Percentiles rank a stretch among this genome's conserved stretches.
Conservation (phyloP, 2,797 vertebrate species). For the Microcaecilia unicolor region DNA sequence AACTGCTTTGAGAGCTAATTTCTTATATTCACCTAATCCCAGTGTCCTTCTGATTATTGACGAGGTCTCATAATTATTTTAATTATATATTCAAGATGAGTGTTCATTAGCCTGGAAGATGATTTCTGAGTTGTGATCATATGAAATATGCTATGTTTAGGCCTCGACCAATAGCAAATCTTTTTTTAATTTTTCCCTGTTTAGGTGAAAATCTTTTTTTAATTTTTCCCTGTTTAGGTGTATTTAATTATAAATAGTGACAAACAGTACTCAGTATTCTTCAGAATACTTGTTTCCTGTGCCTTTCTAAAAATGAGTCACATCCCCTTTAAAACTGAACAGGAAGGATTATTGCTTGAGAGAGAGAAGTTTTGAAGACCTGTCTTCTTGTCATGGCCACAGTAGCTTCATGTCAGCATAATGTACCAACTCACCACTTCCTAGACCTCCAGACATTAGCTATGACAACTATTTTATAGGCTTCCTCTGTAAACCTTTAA, state of each 20-base stretch:
- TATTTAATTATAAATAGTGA: neutral
- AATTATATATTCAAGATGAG: too few species aligned
- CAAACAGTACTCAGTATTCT: neutral
- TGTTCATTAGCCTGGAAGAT: too few species aligned
- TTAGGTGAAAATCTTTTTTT: too few species aligned
- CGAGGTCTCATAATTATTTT: too few species aligned
- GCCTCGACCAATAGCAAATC: too few species aligned
- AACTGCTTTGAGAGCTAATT: too few species aligned
- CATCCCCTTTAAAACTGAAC: conserved; percentile 7
- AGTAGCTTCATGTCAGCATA: neutral
- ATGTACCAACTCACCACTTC: neutral
- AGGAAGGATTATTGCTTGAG: conserved; percentile 4
- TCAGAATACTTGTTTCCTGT: conserved; percentile 1
- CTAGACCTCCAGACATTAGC: neutral
- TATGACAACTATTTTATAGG: neutral
- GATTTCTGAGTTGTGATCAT: too few species aligned
- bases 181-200: too few species aligned
- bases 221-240: too few species aligned
- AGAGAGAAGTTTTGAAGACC: conserved; percentile 5
- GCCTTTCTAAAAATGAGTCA: neutral
- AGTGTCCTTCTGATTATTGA: too few species aligned
- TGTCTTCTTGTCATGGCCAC: neutral
- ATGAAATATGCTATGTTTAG: too few species aligned
- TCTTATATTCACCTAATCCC: too few species aligned
- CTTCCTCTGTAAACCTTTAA: neutral